phyloP scores from a whole-genome alignment of 2,888 invertebrate species.

The Halocaridina rubra region DNA sequence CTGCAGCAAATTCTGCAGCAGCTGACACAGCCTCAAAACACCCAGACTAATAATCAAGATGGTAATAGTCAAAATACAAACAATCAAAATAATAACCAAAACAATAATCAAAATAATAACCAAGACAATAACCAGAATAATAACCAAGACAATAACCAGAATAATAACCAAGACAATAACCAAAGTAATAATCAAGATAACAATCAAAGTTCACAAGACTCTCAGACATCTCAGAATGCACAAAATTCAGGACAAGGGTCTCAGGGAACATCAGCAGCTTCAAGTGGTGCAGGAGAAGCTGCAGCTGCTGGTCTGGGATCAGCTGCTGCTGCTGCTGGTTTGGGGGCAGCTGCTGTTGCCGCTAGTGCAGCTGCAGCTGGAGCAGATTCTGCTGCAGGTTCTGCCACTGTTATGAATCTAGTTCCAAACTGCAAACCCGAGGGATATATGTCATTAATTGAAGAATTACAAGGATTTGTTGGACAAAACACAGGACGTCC shows the following conservation, averaged over 20 bases:
- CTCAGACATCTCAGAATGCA: not conserved
- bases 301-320: no score
- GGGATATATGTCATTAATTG: not conserved
- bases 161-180: not conserved
- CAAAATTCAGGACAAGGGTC: no score
- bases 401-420: no score
- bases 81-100: not conserved
- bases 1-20: no score
- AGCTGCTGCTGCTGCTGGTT: no score
- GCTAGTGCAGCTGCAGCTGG: not conserved
- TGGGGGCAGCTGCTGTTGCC: not conserved
- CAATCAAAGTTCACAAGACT: not conserved
- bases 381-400: no score
- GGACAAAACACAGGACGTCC: not conserved
- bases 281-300: not conserved
- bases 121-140: not conserved
- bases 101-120: not conserved
- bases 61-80: not conserved
- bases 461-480: not conserved
- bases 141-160: no score
- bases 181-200: not conserved
- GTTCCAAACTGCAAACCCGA: not conserved
- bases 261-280: not conserved
- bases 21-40: no score
- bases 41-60: not conserved